Evolutionary conservation across 2,888 invertebrate species (phyloP).

Genomic region (Microctonus hyperodae): DNA sequence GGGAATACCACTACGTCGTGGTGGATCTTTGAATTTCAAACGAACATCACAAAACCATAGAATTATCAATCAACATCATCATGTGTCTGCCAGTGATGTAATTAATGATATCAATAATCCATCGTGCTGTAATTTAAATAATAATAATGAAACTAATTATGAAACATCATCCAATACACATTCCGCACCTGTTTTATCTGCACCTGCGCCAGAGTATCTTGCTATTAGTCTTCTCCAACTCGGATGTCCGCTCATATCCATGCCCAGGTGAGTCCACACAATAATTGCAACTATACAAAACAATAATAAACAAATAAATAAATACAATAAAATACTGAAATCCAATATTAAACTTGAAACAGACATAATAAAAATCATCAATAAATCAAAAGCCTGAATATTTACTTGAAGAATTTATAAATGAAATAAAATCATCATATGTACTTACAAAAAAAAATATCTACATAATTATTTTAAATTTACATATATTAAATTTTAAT

Average conservation of each 20-base stretch:
- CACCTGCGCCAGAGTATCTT: slow-evolving; percentile 56
- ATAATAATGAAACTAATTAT: slow-evolving; percentile 29
- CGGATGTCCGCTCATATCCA: slow-evolving; percentile 57
- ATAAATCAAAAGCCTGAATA: no score
- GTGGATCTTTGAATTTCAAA: slow-evolving; percentile 45
- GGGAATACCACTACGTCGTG: slow-evolving; percentile 46
- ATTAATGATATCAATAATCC: slow-evolving; percentile 34
- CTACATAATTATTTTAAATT: no score
- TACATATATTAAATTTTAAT: no score
- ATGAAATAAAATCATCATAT: no score
- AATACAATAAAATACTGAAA: not conserved
- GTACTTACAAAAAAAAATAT: no score
- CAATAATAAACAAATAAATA: not conserved
- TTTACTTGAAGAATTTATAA: no score
- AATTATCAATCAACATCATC: slow-evolving; percentile 32
- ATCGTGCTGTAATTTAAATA: slow-evolving; percentile 23
- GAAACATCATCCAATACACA: slow-evolving; percentile 37
- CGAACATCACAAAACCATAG: slow-evolving; percentile 40
- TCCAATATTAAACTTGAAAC: no score
- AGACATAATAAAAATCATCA: no score
- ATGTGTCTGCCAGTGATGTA: slow-evolving; percentile 37
- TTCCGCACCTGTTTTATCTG: slow-evolving; percentile 48
- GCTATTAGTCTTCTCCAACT: slow-evolving; percentile 57
- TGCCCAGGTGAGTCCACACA: slow-evolving; percentile 53
- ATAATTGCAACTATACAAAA: not conserved